These are phyloP conservation scores for Eunapius fragilis DNA, from an alignment of 37 sponge, comb jelly and placozoan species.

Conservation along the genomic window DNA sequence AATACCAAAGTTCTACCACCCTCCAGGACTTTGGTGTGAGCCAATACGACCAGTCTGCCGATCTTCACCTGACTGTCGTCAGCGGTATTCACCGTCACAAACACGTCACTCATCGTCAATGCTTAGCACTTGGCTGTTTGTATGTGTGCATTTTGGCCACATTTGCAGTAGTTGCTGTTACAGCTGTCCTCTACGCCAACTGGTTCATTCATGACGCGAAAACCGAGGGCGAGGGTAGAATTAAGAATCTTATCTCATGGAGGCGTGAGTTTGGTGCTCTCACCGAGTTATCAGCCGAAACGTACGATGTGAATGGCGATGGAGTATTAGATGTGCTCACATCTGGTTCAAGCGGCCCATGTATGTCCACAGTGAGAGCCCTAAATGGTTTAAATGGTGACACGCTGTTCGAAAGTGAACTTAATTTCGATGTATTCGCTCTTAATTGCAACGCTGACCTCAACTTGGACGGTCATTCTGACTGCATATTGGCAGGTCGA, in stretches of 20 bases:
- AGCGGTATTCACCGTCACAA: neutral
- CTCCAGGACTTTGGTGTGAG: slow-evolving; percentile 15
- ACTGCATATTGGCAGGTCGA: slow-evolving; percentile 72
- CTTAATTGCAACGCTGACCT: slow-evolving; percentile 58
- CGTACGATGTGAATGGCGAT: slow-evolving; percentile 70
- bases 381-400: slow-evolving; percentile 55
- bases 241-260: slow-evolving; percentile 25
- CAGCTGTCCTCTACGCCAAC: neutral
- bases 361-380: slow-evolving; percentile 41
- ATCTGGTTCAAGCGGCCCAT: slow-evolving; percentile 18
- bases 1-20: neutral
- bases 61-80: slow-evolving; percentile 18
- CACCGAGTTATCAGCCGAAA: slow-evolving; percentile 34
- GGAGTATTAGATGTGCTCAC: slow-evolving; percentile 46
- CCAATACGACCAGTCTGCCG: slow-evolving; percentile 6
- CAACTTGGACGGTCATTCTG: slow-evolving; percentile 51
- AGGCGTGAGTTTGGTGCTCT: slow-evolving; percentile 18
- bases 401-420: slow-evolving; percentile 33
- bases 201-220: neutral
- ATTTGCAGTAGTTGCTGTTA: neutral
- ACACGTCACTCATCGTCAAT: neutral
- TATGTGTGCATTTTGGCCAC: neutral
- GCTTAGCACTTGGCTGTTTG: neutral
- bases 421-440: slow-evolving; percentile 42
- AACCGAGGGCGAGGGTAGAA: neutral